Conservation (phyloP, 2,797 vertebrate species). For the Arremon brunneinucha region DNA sequence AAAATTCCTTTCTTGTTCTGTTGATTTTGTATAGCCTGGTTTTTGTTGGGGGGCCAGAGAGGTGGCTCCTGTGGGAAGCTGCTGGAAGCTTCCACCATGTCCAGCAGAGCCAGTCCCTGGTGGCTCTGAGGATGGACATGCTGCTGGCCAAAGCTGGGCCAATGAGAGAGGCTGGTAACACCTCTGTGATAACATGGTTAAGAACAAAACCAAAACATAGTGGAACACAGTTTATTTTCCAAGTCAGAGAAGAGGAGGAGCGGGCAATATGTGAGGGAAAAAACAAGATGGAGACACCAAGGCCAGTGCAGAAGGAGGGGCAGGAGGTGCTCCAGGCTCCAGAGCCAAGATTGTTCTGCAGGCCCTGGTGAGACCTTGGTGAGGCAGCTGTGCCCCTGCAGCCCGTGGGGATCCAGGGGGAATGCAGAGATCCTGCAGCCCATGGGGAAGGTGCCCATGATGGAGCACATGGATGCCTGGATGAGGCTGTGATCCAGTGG, state of each 20-base stretch:
- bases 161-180: accelerated
- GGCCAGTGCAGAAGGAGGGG: accelerated
- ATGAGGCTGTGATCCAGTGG: neutral
- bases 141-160: neutral
- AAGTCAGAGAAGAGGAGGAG: neutral
- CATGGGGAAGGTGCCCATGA: accelerated
- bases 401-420: accelerated
- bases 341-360: accelerated
- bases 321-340: accelerated
- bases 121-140: neutral
- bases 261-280: neutral
- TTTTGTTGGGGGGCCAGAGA: neutral
- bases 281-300: neutral
- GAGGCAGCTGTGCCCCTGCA: neutral
- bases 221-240: neutral
- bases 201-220: neutral
- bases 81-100: neutral
- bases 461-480: accelerated
- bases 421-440: neutral
- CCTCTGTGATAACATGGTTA: neutral
- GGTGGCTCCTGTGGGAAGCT: neutral
- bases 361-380: accelerated
- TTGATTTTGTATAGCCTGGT: neutral
- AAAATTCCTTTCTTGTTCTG: neutral
- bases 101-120: neutral